phyloP scores from a whole-genome alignment of 2,113 vertebrate species.

The Oostethus manadensis region DNA sequence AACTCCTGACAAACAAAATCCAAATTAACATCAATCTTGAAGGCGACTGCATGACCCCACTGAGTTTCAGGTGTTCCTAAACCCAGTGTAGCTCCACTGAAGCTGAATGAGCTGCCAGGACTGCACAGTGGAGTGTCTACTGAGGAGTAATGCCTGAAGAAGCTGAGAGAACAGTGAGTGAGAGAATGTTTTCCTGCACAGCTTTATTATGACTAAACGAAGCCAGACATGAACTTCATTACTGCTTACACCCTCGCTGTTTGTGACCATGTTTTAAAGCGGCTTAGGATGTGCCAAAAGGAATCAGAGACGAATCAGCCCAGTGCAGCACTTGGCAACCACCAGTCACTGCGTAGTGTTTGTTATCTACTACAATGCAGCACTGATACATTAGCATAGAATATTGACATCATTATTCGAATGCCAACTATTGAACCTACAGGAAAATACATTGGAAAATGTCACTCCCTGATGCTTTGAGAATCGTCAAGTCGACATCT shows the following conservation, averaged over 20 bases:
- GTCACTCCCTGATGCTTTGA: too few relatives aligned
- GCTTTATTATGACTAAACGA: constrained; percentile 75
- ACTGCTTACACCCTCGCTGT: constrained; percentile 68
- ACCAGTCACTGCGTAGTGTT: constrained; percentile 41
- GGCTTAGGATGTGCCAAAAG: constrained; percentile 59
- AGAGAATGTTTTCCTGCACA: constrained; percentile 65
- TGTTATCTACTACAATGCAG: too few relatives aligned
- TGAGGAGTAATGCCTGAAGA: constrained; percentile 56
- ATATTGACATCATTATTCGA: too few relatives aligned
- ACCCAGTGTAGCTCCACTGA: constrained; percentile 49
- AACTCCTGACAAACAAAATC: constrained; percentile 69
- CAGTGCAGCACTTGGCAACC: constrained; percentile 51
- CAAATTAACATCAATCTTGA: constrained; percentile 67
- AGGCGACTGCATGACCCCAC: constrained; percentile 34
- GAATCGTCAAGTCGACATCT: too few relatives aligned
- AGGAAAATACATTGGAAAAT: too few relatives aligned
- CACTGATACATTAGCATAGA: too few relatives aligned
- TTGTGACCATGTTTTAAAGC: constrained; percentile 59
- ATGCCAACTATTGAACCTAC: too few relatives aligned
- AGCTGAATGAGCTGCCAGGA: constrained; percentile 56
- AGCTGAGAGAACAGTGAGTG: constrained; percentile 54
- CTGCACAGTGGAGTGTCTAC: constrained; percentile 43
- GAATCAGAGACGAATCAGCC: constrained; percentile 40
- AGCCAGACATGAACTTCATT: constrained; percentile 74
- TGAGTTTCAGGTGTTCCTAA: constrained; percentile 65